Conservation (phyloP, 2,797 vertebrate genomes). For the Acrossocheilus wenchowensis region DNA sequence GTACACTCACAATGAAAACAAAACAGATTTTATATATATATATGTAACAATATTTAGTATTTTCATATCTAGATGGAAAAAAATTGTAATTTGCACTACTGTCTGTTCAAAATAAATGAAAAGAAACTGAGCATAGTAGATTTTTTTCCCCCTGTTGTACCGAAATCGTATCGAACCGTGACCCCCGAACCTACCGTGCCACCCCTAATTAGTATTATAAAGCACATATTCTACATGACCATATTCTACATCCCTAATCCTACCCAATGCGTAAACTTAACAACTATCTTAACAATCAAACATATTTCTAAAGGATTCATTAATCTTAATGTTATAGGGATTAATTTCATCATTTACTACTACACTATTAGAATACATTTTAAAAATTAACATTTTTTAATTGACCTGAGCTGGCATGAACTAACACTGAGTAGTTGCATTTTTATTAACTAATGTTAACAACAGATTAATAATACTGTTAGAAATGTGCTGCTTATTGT, state of each 20-base stretch:
- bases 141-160: too few species aligned
- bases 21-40: too few species aligned
- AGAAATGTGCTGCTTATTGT: too few species aligned
- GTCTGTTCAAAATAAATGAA: too few species aligned
- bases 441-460: background rate
- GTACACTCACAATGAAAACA: too few species aligned
- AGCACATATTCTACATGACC: background rate
- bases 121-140: too few species aligned
- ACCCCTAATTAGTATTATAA: background rate
- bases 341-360: background rate
- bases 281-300: background rate
- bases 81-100: too few species aligned
- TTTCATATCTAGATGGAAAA: too few species aligned
- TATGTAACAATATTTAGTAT: too few species aligned
- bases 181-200: too few species aligned
- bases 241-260: background rate
- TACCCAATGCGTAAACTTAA: background rate
- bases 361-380: background rate
- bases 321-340: background rate
- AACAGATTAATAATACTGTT: background rate
- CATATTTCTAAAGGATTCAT: background rate
- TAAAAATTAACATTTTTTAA: background rate
- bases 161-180: too few species aligned
- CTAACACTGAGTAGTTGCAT: background rate
- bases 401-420: background rate